phyloP scores from a whole-genome alignment of 2,113 vertebrate species.

The Potamarius usumacintae region DNA sequence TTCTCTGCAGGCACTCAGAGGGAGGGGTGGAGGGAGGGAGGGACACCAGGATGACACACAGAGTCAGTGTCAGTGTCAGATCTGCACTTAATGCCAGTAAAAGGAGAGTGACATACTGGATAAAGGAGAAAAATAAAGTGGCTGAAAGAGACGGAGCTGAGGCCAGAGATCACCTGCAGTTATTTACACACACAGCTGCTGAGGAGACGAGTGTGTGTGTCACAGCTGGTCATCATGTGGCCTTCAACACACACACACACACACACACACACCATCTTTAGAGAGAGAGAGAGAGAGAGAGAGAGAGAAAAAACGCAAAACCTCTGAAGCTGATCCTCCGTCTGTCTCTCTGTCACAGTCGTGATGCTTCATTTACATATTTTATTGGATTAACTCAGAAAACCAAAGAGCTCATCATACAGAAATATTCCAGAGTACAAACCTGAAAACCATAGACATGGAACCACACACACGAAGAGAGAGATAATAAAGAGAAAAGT shows the following conservation, averaged over 20 bases:
- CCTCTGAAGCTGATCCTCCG: no score
- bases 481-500: neutral
- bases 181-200: conserved; percentile 14
- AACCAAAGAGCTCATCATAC: conserved; percentile 50
- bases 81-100: conserved; percentile 73
- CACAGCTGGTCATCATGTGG: conserved; percentile 25
- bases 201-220: conserved; percentile 19
- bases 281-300: neutral
- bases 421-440: conserved; percentile 25
- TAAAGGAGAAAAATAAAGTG: conserved; percentile 49
- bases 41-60: conserved; percentile 65
- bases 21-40: conserved; percentile 29
- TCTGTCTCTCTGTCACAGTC: conserved; percentile 49
- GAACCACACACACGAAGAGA: neutral
- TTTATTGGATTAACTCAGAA: conserved; percentile 61
- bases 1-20: conserved; percentile 58
- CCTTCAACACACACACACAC: conserved; percentile 1
- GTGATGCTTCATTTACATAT: conserved; percentile 61
- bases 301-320: neutral
- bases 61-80: conserved; percentile 75
- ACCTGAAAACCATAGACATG: neutral
- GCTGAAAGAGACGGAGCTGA: conserved; percentile 39
- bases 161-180: conserved; percentile 35
- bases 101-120: conserved; percentile 50
- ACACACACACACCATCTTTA: neutral